phyloP scores from a whole-genome alignment of 2,113 vertebrate genomes.

The Malurus alboscapulatus region DNA sequence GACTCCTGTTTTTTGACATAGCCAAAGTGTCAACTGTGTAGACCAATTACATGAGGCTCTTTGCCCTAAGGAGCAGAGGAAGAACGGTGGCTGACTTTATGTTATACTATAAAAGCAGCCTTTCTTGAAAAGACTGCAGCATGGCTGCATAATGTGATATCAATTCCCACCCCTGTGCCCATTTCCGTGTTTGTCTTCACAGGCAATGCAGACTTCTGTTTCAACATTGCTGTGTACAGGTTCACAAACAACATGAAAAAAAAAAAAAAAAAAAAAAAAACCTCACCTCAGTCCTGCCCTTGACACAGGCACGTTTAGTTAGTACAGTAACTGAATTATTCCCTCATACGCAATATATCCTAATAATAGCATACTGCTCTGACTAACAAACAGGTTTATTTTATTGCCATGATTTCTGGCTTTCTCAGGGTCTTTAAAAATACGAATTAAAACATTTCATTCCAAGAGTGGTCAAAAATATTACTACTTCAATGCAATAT shows the following conservation, averaged over 20 bases:
- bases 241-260: background rate
- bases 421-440: constrained; percentile 31
- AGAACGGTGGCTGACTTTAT: background rate
- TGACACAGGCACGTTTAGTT: background rate
- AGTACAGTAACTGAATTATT: background rate
- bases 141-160: rapidly evolving
- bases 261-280: background rate
- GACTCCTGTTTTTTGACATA: rapidly evolving
- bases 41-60: rapidly evolving
- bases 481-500: background rate
- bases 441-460: background rate
- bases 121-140: background rate
- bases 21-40: background rate
- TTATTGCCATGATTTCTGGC: constrained; percentile 25
- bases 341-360: background rate
- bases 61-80: background rate
- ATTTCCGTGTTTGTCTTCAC: background rate
- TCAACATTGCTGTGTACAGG: background rate
- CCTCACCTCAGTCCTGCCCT: background rate
- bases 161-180: background rate
- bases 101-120: background rate
- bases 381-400: constrained; percentile 13
- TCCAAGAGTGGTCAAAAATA: constrained; percentile 15
- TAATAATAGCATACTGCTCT: background rate
- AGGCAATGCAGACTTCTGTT: background rate